Base-by-base conservation (phyloP, 1,140 invertebrate genomes). In the Drosophila busckii region DNA sequence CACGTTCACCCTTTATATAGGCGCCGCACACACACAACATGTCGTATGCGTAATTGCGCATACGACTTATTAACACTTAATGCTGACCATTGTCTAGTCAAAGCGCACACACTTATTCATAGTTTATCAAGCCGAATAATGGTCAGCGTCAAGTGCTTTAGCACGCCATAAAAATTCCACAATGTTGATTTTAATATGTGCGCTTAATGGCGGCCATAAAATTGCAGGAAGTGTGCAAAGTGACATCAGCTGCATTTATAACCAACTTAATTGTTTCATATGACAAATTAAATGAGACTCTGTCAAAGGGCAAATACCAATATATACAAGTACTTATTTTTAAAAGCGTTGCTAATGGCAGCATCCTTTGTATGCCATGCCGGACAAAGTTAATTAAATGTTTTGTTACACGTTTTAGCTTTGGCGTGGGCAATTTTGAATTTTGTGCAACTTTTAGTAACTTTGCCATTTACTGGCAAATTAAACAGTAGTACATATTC, bases 161-260 rank as follows among this genome's bases (percentile, higher is more conserved):
- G 22, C 3, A n/a, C 20, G 38, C 38, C 69, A 52, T 75, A 73
- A 75, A 75, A 73, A 75, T 75, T 73, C 70, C 69, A 53, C 48
- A 50, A 49, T 68, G 69, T 46, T 73, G 63, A 68, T 68, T 75
- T 71, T 73, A 71, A 73, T 73, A 73, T 59, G 50, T 41, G 53
- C n/a, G n/a, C 63, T 63, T 73, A 73, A 73, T 73, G 63, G 59
- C 16, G 8, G 55, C 22, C 52, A 71, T 73, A 67, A 71, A 73
- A 48, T 48, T 45, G 48, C 71, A 60, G 62, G 41, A 53, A 70
- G n/a, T n/a, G n/a, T 53, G 40, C 45, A 32, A 64, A 32, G 19
- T 25, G 40, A 19, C 45, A 29, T 7, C 8, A 12, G 16, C 3
- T 48, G 46, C 19, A 26, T 12, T 28, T 48, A 38, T 23, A 20